Base-by-base conservation (phyloP, 2,888 invertebrate species). In the Hipparchia semele region DNA sequence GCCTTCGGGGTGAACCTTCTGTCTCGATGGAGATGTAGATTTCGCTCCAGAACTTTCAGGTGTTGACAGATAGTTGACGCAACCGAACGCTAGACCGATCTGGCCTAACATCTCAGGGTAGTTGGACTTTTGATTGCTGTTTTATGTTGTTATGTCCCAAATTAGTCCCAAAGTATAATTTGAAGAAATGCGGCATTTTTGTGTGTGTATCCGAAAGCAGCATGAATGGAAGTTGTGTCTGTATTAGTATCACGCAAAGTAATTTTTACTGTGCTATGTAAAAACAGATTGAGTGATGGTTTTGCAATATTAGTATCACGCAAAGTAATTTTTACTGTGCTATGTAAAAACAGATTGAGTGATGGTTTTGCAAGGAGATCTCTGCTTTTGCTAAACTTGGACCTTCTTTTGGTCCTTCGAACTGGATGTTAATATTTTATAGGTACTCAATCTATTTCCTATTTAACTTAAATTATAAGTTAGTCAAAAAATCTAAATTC, bases 101-200 rank as follows among this genome's bases (percentile, higher is more conserved):
- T 94, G 94, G 9, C 94, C 94, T 75, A 94, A 87, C 94, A 94
- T 94, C 81, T 94, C 94, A 33, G 94, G 94, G 79, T 94, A 94
- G 86, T 94, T 94, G 2, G 94, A 93, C 79, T 91, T 94, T 83
- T 93, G 93, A 80, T 91, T 94, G 85, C 94, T 94, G 83, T 86
- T 83, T 83, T 39, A 33, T 9, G 51, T 51, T 7, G 58, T 53
- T 53, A 12, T 65, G 33, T 33, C 6, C 65, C 53, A 7, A 49
- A 64, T 54, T n/a, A 12, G 4, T 54, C 49, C 49, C n/a, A n/a
- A 54, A 23, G 13, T 56, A 8, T 23, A 8, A 23, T 13, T n/a
- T 8, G 49, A 53, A 45, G 46, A 45, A 46, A 61, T 33, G 56
- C 13, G 60, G 12, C 6, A 45, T 12, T 61, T 62, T 62, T 64